Conservation (phyloP, 2,888 invertebrate species). For the Drosophila nr. fundita region DNA sequence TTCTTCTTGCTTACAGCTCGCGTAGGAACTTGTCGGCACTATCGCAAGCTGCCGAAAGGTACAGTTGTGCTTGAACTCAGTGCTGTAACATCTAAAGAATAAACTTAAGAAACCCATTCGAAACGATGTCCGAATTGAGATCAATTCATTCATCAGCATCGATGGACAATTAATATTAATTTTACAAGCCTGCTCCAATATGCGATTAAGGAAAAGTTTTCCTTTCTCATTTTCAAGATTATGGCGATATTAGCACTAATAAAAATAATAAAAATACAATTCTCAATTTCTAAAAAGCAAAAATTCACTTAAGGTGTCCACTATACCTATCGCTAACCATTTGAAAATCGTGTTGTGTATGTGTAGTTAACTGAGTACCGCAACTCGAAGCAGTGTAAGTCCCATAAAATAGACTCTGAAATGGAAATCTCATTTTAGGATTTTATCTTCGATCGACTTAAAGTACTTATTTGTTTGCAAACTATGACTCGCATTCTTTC, state of each 20-base stretch:
- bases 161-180: background rate
- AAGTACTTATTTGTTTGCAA: background rate
- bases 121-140: background rate
- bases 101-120: background rate
- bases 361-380: background rate
- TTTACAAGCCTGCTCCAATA: background rate
- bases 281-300: background rate
- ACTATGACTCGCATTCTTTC: background rate
- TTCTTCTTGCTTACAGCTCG: background rate
- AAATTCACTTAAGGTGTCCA: background rate
- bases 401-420: background rate
- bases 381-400: background rate
- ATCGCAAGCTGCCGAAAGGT: slow-evolving; percentile 4
- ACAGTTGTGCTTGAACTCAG: slow-evolving; percentile 16
- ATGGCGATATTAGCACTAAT: background rate
- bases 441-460: background rate
- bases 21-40: background rate
- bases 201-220: background rate
- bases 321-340: background rate
- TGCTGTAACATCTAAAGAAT: background rate
- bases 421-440: background rate
- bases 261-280: background rate
- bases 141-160: background rate
- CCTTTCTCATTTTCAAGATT: background rate
- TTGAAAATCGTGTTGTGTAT: background rate